These are phyloP conservation scores for Nematostella vectensis DNA, from an alignment of 92 coral and sea anemone genomes.

Conservation along the genomic window DNA sequence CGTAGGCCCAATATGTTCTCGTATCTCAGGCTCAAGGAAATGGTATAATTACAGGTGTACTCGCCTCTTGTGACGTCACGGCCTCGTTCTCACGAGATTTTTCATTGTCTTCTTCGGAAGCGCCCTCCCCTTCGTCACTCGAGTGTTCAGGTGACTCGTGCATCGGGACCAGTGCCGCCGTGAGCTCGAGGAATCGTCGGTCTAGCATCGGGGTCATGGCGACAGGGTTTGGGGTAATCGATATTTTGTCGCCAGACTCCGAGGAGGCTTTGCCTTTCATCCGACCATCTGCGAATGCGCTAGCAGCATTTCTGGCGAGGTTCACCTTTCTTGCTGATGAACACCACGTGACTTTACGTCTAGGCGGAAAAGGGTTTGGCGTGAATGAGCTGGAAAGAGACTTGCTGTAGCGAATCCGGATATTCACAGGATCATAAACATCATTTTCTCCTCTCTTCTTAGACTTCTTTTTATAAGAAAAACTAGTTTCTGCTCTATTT, in stretches of 20 bases:
- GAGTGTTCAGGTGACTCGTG: slow-evolving; percentile 8
- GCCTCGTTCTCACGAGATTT: background rate
- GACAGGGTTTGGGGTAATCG: background rate
- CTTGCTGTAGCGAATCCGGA: background rate
- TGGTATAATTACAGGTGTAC: background rate
- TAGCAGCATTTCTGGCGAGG: background rate
- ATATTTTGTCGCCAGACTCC: background rate
- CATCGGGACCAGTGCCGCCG: slow-evolving; percentile 25
- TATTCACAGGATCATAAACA: background rate
- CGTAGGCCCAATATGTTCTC: too few relatives aligned
- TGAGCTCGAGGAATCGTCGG: slow-evolving; percentile 16
- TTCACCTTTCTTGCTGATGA: background rate
- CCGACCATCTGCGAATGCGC: background rate
- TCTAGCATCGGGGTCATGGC: slow-evolving; percentile 16
- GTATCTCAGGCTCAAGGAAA: background rate
- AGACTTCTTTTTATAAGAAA: too few relatives aligned
- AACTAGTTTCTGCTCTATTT: too few relatives aligned
- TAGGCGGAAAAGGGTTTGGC: background rate
- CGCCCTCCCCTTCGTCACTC: slow-evolving; percentile 3
- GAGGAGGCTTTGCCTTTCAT: background rate
- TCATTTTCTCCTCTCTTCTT: too few relatives aligned
- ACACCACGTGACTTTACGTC: background rate
- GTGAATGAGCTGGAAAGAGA: background rate
- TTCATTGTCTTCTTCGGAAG: background rate
- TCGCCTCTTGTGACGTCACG: background rate